Evolutionary conservation across 2,113 vertebrate genomes (phyloP).

Genomic region (Gobius niger): DNA sequence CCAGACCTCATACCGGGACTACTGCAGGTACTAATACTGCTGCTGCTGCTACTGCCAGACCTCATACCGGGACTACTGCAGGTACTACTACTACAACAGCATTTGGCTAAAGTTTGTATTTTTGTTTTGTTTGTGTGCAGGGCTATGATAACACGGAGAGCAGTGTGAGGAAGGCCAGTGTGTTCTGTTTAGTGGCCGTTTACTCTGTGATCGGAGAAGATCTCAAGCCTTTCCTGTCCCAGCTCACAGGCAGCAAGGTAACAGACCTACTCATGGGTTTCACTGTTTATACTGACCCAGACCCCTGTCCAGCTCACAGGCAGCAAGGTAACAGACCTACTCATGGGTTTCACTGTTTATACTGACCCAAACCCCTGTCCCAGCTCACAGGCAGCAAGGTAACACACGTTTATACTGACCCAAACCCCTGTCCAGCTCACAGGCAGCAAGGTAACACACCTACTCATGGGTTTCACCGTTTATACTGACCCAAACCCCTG

Average conservation of each 20-base stretch:
- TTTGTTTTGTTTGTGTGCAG: conserved; percentile 62
- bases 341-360: no score
- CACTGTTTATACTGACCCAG: no score
- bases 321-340: conserved; percentile 84
- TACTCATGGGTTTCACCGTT: neutral
- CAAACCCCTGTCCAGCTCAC: conserved; percentile 94
- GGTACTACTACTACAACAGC: no score
- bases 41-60: no score
- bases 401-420: no score
- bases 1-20: no score
- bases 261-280: neutral
- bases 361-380: conserved; percentile 70
- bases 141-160: conserved; percentile 98
- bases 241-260: conserved; percentile 97
- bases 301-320: conserved; percentile 91
- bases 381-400: conserved; percentile 98
- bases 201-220: conserved; percentile 97
- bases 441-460: conserved; percentile 87
- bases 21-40: no score
- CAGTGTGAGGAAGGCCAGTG: conserved; percentile 95
- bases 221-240: conserved; percentile 92
- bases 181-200: conserved; percentile 95
- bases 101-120: neutral
- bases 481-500: conserved; percentile 61
- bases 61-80: no score